Percentiles rank a stretch among this genome's conserved stretches.
These are phyloP conservation scores for Emydocephalus ijimae DNA, from an alignment of 2,113 vertebrate species.

Conservation along the genomic window DNA sequence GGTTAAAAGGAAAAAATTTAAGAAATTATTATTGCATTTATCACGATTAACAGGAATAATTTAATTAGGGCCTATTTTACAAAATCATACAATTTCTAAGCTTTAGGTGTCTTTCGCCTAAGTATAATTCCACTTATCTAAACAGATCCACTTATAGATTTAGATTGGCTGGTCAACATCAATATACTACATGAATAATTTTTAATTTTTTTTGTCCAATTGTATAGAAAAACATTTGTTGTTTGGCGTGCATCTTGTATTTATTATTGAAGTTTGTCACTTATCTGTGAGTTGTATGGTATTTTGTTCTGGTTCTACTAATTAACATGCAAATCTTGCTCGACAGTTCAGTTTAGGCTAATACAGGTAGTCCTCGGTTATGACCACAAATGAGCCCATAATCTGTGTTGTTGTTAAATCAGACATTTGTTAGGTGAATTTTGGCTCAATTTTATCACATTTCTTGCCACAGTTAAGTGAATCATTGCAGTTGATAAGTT, in stretches of 20 bases:
- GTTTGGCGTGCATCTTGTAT: background rate
- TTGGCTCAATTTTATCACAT: too few relatives aligned
- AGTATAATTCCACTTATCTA: background rate
- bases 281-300: background rate
- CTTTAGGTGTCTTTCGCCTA: background rate
- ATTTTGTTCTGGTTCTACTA: background rate
- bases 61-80: background rate
- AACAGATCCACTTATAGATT: background rate
- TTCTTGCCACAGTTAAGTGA: too few relatives aligned
- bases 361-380: too few relatives aligned
- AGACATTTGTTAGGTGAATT: too few relatives aligned
- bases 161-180: background rate
- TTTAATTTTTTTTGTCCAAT: background rate
- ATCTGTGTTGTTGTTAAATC: too few relatives aligned
- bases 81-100: constrained; percentile 1
- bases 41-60: background rate
- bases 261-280: background rate
- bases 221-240: background rate
- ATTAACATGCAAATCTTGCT: background rate
- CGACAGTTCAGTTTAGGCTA: background rate
- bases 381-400: too few relatives aligned
- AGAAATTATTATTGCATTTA: background rate
- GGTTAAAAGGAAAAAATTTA: background rate
- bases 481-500: too few relatives aligned
- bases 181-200: background rate